phyloP scores from a whole-genome alignment of 2,113 vertebrate genomes.

The Gracilinanus agilis region DNA sequence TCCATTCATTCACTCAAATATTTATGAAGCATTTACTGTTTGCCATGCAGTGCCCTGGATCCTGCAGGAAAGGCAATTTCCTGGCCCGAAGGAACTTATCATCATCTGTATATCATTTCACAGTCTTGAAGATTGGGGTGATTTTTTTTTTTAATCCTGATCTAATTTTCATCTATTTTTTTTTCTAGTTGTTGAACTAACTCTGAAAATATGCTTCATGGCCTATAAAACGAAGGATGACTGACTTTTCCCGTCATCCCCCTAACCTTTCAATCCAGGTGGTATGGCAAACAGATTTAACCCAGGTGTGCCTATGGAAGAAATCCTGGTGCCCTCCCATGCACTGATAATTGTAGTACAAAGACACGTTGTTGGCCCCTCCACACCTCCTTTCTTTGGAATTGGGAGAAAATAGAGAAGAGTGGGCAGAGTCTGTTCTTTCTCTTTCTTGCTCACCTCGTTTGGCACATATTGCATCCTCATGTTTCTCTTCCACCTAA shows the following conservation, averaged over 20 bases:
- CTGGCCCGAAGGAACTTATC: not conserved
- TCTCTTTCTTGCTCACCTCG: not conserved
- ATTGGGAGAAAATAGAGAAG: not conserved
- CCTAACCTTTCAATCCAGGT: not conserved
- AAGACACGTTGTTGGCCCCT: not conserved
- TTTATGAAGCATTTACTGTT: not conserved
- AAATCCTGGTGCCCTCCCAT: not conserved
- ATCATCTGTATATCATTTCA: not conserved
- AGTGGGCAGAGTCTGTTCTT: not conserved
- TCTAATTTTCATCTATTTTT: not conserved
- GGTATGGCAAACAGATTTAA: not conserved
- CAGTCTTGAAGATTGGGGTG: not conserved
- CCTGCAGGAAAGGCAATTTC: not conserved
- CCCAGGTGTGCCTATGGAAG: not conserved
- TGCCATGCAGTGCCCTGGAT: not conserved
- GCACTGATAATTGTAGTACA: not conserved
- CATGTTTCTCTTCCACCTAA: not conserved
- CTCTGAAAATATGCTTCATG: not conserved
- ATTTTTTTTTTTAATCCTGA: not conserved
- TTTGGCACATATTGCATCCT: constrained; percentile 1
- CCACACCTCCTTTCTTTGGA: not conserved
- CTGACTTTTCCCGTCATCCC: not conserved
- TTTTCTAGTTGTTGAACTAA: not conserved
- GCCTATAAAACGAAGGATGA: not conserved
- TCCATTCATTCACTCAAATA: not conserved